Percentiles rank a stretch among this genome's conserved stretches.
These are phyloP conservation scores for Speoplatyrhinus poulsoni DNA, from an alignment of 2,113 vertebrate genomes.

Conservation along the genomic window DNA sequence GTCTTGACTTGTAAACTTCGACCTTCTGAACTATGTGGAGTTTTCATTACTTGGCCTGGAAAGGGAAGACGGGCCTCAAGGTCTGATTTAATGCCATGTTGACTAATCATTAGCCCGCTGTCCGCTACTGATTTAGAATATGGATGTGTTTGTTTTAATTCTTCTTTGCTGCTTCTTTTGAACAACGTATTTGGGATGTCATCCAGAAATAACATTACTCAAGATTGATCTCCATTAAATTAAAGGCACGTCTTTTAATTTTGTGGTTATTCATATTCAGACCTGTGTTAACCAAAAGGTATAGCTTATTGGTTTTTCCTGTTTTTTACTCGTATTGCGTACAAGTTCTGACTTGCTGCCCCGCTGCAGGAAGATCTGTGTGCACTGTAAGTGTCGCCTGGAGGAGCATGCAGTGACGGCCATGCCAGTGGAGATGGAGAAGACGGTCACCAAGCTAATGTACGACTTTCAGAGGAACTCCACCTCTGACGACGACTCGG, in stretches of 20 bases:
- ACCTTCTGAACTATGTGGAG: constrained; percentile 37
- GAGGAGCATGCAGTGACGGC: constrained; percentile 94
- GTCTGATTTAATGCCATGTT: background rate
- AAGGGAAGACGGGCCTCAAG: constrained; percentile 16
- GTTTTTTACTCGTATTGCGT: constrained; percentile 27
- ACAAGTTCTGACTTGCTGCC: background rate
- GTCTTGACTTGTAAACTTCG: constrained; percentile 39
- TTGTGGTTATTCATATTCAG: background rate
- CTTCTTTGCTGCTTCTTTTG: no score
- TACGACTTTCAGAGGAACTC: constrained; percentile 99
- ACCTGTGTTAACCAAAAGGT: no score
- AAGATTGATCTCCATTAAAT: no score
- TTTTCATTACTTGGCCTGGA: constrained; percentile 37
- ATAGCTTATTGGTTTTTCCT: constrained; percentile 31
- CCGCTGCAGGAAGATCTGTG: constrained; percentile 90
- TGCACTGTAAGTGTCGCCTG: constrained; percentile 97
- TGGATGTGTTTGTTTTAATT: no score
- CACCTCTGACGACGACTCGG: constrained; percentile 94
- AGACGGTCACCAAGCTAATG: constrained; percentile 97
- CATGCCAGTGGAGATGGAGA: constrained; percentile 99
- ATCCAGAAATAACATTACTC: no score
- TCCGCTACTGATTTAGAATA: no score
- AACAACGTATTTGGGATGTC: no score
- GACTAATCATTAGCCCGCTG: no score
- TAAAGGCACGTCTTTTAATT: background rate